Base-by-base conservation (phyloP, 2,888 invertebrate species). In the Amblyjoppa fuscipennis region DNA sequence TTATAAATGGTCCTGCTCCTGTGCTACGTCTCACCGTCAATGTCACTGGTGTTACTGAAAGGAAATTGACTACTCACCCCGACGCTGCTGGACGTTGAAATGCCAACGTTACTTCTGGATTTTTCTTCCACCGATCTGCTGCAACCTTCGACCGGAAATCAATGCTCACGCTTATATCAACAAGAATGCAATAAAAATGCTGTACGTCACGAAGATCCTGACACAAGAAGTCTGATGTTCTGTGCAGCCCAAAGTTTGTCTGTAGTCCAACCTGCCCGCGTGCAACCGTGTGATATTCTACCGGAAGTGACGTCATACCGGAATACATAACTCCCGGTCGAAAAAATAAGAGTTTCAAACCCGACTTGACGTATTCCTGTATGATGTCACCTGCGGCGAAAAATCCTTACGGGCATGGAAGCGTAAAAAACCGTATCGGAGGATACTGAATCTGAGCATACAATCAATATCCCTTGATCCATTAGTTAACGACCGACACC, bases 61-160 rank as follows among this genome's bases (percentile, higher is more conserved):
- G 92, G 91, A 92, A 93, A 93, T 93, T 91, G 93, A 92, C 93
- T 92, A 91, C 90, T 92, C 92, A 92, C 91, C 90, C 89, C 88
- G 69, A 77, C 69, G 75, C 70, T 59, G 69, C 28, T 16, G 51
- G 20, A 41, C 73, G 56, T 34, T 28, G 45, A 66, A 28, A 79
- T 66, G 11, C 68, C 84, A 41, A 75, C 38, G 11, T 59, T 38
- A 53, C 68, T 75, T 6, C 71, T 71, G 45, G 25, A 53, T 84
- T 66, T 74, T 64, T 71, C 49, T 79, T 74, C 20, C 53, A 20
- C n/a, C 25, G 41, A 49, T 61, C 45, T 34, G 31, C 51, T 25
- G 45, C 28, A 45, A 80, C 71, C 45, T 70, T 28, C 34, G 9
- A 16, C 74, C 64, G 28, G 56, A 56, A 41, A 49, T 51, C 31